Conservation (phyloP, 2,797 vertebrate species). For the Ispidina picta region DNA sequence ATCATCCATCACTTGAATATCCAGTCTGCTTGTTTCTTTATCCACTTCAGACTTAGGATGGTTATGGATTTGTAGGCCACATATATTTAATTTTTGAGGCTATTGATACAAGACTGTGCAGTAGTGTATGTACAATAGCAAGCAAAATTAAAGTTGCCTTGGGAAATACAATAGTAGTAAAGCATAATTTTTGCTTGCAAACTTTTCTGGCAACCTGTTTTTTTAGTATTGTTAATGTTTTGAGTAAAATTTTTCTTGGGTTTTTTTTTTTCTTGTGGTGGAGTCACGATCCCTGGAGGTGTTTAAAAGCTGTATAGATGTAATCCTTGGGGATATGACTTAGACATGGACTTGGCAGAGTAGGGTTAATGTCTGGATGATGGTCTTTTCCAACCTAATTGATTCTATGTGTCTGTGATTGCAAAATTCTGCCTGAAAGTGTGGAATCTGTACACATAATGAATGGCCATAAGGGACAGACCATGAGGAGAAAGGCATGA, state of each 20-base stretch:
- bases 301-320: too few relatives aligned
- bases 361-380: too few relatives aligned
- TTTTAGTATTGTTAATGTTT: not conserved
- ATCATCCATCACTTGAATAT: not conserved
- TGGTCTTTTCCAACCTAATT: too few relatives aligned
- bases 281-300: too few relatives aligned
- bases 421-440: not conserved
- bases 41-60: not conserved
- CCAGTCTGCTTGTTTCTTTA: not conserved
- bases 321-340: too few relatives aligned
- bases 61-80: not conserved
- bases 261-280: too few relatives aligned
- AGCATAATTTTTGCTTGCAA: not conserved
- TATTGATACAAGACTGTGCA: not conserved
- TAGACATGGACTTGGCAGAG: too few relatives aligned
- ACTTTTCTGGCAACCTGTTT: not conserved
- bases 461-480: not conserved
- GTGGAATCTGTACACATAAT: not conserved
- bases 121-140: not conserved
- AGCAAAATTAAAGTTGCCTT: not conserved
- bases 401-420: too few relatives aligned
- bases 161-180: not conserved
- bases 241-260: not conserved
- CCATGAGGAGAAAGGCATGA: not conserved
- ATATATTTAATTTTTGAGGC: not conserved